Evolutionary conservation across 2,888 invertebrate genomes (phyloP).

Genomic region (Chrysomela aeneicollis): DNA sequence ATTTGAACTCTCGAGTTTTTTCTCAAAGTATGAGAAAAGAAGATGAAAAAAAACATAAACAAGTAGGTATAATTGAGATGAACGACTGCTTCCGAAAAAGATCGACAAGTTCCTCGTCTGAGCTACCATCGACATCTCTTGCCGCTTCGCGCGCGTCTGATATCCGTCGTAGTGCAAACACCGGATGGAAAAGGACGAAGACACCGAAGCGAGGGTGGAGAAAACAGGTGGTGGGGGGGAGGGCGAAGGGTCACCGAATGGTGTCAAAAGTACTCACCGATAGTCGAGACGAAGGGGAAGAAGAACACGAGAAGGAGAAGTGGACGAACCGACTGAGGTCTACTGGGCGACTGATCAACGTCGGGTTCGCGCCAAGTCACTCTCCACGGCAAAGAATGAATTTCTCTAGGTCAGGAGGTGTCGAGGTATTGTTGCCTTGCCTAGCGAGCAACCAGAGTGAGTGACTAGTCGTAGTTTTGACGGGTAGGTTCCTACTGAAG

Average conservation of each 20-base stretch:
- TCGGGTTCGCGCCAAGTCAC: constrained; percentile 50
- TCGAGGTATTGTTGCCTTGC: constrained; percentile 50
- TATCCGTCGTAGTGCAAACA: constrained; percentile 27
- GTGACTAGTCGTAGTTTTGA: constrained; percentile 28
- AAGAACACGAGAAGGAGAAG: constrained; percentile 51
- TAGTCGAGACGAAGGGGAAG: constrained; percentile 45
- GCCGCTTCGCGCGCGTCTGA: constrained; percentile 13
- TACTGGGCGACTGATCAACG: constrained; percentile 54
- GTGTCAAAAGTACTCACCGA: constrained; percentile 44
- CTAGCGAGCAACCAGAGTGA: constrained; percentile 42
- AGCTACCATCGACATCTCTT: constrained; percentile 46
- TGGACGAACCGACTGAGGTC: constrained; percentile 56
- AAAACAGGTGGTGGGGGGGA: constrained; percentile 44
- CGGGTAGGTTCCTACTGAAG: constrained; percentile 19
- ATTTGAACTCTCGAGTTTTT: no score
- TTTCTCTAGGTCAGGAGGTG: constrained; percentile 57
- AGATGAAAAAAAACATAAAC: no score
- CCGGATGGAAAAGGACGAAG: constrained; percentile 34
- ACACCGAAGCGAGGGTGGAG: constrained; percentile 38
- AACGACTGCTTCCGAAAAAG: neutral
- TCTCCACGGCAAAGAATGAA: constrained; percentile 52
- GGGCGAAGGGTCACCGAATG: constrained; percentile 42
- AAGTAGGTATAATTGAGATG: no score
- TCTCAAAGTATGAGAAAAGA: no score
- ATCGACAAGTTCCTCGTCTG: constrained; percentile 1